Base-by-base conservation (phyloP, 2,113 vertebrate genomes). In the Tricholaema leucomelas region DNA sequence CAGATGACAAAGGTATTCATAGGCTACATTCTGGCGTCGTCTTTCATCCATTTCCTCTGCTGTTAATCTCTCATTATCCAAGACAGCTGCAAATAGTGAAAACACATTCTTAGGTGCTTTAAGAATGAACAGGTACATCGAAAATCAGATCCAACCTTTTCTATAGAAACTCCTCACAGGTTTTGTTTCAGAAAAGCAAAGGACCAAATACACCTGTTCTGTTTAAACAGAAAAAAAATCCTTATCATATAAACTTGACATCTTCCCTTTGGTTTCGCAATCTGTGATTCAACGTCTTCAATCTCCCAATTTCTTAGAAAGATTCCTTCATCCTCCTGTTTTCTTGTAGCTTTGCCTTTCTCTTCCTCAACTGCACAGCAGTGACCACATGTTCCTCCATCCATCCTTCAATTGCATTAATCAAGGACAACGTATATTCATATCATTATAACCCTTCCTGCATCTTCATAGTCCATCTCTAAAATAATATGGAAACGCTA, bases 21-120 rank as follows among this genome's bases (percentile, higher is more conserved):
- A 99, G 78, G 99, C 99, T 97, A 99, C 99, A 72, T 99, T 99
- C 97, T 99, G 99, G 78, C 98, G 98, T 24, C 99, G 97, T 85
- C 98, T 97, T 93, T 99, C 99, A 73, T 99, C 99, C 99, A 99
- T 99, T 98, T 99, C 99, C 96, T 99, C 99, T 2, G 99, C 99
- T 3, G 99, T 99, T 91, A 99, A 98, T 35, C 99, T 98, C 97
- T 99, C 99, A 33, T 98, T 98, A 95, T 99, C 99, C 98, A 99
- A 97, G 70, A 99, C 99, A 33, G 99, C 99, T 99, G 96, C 31
- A 92, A 94, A 88, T 7, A 87, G 70, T 73, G 46, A 95, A 87
- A 94, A 91, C 36, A 58, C 0, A 5, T 31, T 35, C 46, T 87
- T 87, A 93, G 28, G 33, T 16, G 15, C 15, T 5, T 64, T 31